Evolutionary conservation across 2,113 vertebrate species (phyloP), one percentile per base, ranked within the genome.

Genomic region (Anhinga anhinga): DNA sequence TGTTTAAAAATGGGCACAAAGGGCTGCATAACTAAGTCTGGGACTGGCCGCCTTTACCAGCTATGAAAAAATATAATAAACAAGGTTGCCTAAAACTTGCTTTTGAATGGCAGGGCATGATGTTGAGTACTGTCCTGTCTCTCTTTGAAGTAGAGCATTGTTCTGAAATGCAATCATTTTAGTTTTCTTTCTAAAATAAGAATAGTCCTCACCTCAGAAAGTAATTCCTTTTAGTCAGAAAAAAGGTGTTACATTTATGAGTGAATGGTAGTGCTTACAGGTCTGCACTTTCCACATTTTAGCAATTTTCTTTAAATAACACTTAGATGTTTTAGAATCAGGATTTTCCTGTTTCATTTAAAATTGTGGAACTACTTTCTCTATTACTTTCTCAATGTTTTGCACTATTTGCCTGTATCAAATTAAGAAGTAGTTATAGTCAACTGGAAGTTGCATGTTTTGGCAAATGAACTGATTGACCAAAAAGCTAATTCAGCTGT

Each of bases 401-500:
- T 84, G 14, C 23, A 22, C 50, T 85, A 21, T 79, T 84, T 2
- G 20, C 23, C 7, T 0, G 0, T 50, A 90, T 71, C 32, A 82
- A 62, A 94, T 93, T 79, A 91, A 85, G 52, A 82, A 87, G 87
- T 26, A 62, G 20, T 66, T 94, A 19, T 2, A 67, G 61, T 87
- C 65, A 83, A 91, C 22, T 95, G 82, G 36, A 92, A 87, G 78
- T 65, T 81, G 52, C 42, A 32, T 71, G 58, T 92, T 94, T 94
- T 90, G 87, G 89, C 56, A 95, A 87, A 85, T 32, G 56, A 87
- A 76, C 69, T 72, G 77, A 40, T 89, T 67, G 59, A 85, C 78
- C 70, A 90, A 82, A 96, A 85, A 79, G 47, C 89, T 96, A 95
- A 94, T 97, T 96, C 94, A 95, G 81, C 89, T 96, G 56, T 94